These are phyloP conservation scores for Machimus atricapillus DNA, from an alignment of 2,888 invertebrate species.

Conservation along the genomic window DNA sequence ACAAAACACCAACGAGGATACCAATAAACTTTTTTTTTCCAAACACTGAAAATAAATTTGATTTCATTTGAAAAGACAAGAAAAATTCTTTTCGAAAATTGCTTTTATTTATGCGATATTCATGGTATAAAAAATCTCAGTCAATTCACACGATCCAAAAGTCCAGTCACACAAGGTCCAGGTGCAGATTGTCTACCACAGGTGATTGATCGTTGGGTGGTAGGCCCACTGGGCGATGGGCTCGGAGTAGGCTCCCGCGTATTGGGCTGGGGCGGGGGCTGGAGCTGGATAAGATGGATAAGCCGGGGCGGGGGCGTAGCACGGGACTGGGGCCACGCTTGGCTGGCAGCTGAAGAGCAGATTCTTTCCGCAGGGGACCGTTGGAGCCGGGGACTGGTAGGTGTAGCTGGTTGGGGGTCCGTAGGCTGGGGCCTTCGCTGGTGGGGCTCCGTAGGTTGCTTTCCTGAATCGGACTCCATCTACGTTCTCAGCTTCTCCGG, in stretches of 20 bases:
- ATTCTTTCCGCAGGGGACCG: constrained; percentile 40
- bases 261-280: neutral
- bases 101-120: neutral
- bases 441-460: neutral
- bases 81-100: neutral
- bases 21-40: too few species aligned
- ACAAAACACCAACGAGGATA: neutral
- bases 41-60: neutral
- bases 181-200: neutral
- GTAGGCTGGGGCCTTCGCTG: neutral
- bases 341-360: constrained; percentile 41
- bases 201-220: neutral
- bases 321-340: constrained; percentile 41
- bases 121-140: neutral
- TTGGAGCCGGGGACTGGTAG: constrained; percentile 20
- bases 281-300: neutral
- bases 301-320: neutral
- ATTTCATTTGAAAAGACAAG: neutral
- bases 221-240: constrained; percentile 9
- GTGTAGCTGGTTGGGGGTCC: neutral
- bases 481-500: neutral
- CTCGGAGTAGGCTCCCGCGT: neutral
- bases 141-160: neutral
- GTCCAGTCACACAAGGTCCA: neutral
- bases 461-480: neutral